phyloP scores from a whole-genome alignment of 2,113 vertebrate species.

The Crotalus tigris region DNA sequence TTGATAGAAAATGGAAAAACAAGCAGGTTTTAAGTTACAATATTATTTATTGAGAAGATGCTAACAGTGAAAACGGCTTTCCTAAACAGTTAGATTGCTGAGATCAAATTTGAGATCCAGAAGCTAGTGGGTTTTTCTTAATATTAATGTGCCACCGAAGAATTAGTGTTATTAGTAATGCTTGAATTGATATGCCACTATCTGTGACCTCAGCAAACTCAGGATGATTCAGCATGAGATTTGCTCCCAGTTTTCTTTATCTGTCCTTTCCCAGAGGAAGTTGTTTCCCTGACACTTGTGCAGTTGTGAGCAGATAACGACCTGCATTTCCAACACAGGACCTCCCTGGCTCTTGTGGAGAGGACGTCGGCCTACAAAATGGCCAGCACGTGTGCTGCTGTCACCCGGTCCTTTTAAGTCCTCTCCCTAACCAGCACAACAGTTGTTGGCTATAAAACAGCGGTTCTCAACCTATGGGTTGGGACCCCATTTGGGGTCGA shows the following conservation, averaged over 20 bases:
- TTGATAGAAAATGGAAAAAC: not conserved
- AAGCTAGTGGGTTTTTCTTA: not conserved
- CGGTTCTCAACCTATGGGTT: too few species aligned
- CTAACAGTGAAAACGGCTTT: not conserved
- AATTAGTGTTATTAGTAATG: not conserved
- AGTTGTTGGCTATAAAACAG: not conserved
- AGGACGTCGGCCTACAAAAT: not conserved
- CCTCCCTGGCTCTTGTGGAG: not conserved
- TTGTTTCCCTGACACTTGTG: not conserved
- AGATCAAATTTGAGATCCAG: not conserved
- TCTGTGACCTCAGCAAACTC: not conserved
- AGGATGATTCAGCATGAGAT: not conserved
- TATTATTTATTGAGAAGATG: not conserved
- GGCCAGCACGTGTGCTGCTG: not conserved
- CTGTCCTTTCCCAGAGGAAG: not conserved
- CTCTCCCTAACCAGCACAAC: not conserved
- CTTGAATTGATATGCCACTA: not conserved
- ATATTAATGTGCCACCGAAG: not conserved
- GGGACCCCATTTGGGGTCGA: too few species aligned
- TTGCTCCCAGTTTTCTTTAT: not conserved
- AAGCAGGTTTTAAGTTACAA: not conserved
- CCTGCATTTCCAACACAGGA: not conserved
- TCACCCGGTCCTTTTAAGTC: not conserved
- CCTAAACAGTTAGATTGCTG: not conserved
- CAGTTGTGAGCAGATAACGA: not conserved